These are phyloP conservation scores for Mobula birostris DNA, from an alignment of 2,113 vertebrate genomes.

Conservation along the genomic window DNA sequence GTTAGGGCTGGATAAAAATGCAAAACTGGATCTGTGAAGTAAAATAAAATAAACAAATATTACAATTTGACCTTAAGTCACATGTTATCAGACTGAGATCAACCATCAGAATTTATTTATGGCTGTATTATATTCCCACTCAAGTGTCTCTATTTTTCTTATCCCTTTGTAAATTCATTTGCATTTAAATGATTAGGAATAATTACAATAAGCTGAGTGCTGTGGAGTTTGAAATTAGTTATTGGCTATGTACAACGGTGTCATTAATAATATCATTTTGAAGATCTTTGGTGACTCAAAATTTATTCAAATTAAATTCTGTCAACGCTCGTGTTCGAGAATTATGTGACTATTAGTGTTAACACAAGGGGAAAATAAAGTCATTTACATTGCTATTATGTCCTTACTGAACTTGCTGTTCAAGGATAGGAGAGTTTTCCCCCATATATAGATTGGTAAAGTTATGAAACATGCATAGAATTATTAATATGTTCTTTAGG, in stretches of 20 bases:
- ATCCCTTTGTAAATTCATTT: slow-evolving; percentile 76
- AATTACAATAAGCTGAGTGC: slow-evolving; percentile 79
- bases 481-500: not conserved
- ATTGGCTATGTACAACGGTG: slow-evolving; percentile 67
- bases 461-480: not conserved
- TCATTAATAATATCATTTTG: slow-evolving; percentile 35
- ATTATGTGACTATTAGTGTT: not conserved
- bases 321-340: slow-evolving; percentile 20
- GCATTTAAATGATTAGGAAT: slow-evolving; percentile 85
- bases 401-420: not conserved
- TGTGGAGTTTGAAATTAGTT: slow-evolving; percentile 87
- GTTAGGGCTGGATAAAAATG: slow-evolving; percentile 49
- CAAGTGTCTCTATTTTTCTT: slow-evolving; percentile 77
- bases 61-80: slow-evolving; percentile 58
- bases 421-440: not conserved
- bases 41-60: slow-evolving; percentile 67
- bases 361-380: slow-evolving; percentile 26
- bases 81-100: slow-evolving; percentile 60
- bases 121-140: slow-evolving; percentile 69
- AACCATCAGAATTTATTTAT: slow-evolving; percentile 52
- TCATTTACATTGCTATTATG: slow-evolving; percentile 19
- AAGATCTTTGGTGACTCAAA: slow-evolving; percentile 35
- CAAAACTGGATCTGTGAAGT: slow-evolving; percentile 64
- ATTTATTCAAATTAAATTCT: slow-evolving; percentile 38
- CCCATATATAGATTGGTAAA: not conserved